Percentiles rank a stretch among this genome's conserved stretches.
phyloP scores from a whole-genome alignment of 1,140 invertebrate species.

The Spodoptera frugiperda region DNA sequence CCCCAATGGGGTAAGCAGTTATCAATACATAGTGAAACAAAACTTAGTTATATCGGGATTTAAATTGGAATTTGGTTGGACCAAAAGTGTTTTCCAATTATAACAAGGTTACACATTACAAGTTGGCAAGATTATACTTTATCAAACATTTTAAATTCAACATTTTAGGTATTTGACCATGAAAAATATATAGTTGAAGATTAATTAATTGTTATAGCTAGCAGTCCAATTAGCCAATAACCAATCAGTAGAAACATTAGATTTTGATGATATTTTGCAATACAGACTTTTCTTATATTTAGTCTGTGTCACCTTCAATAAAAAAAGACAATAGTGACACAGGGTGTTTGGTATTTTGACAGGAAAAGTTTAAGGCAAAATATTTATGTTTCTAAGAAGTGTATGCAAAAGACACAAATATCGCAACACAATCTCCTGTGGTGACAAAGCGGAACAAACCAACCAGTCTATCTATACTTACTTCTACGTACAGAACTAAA shows the following conservation, averaged over 20 bases:
- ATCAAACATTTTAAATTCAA: conserved; percentile 5
- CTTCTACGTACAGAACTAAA: conserved; percentile 3
- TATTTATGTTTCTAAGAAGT: too few species aligned
- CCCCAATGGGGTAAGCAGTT: too few species aligned
- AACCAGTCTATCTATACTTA: neutral
- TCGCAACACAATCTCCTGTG: neutral
- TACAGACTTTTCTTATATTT: too few species aligned
- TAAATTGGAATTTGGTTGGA: too few species aligned
- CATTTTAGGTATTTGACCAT: conserved; percentile 19
- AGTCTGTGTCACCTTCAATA: too few species aligned
- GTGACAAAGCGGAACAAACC: neutral
- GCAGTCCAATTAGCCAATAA: neutral
- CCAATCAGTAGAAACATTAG: too few species aligned
- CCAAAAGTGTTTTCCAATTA: neutral
- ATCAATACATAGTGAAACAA: too few species aligned
- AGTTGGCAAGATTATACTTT: neutral
- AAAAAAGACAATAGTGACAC: too few species aligned
- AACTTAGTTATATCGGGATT: too few species aligned
- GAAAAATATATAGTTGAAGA: neutral
- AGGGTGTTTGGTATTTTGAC: too few species aligned
- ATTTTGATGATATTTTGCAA: neutral
- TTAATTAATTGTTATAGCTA: neutral
- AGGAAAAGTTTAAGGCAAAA: too few species aligned
- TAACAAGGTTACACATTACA: neutral
- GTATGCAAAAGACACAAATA: too few species aligned